Percentiles rank a stretch among this genome's conserved stretches.
These are phyloP conservation scores for Siniperca undulata DNA, from an alignment of 2,797 vertebrate genomes.

Conservation along the genomic window DNA sequence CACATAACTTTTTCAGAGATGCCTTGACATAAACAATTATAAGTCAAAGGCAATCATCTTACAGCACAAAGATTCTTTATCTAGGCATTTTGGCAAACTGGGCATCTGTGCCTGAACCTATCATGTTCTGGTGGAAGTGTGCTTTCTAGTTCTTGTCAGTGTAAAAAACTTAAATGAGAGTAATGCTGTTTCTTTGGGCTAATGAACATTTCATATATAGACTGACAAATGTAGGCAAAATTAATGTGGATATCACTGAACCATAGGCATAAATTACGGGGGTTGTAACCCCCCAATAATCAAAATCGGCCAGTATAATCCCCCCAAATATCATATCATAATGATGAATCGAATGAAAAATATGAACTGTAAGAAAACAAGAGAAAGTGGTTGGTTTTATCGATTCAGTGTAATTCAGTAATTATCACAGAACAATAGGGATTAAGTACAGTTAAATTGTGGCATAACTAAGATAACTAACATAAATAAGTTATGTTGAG, in stretches of 20 bases:
- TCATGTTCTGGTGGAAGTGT: not conserved
- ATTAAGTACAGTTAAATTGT: too few species aligned
- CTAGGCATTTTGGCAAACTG: not conserved
- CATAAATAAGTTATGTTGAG: too few species aligned
- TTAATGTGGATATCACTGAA: not conserved
- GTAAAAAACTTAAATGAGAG: not conserved
- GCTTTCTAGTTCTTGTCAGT: not conserved
- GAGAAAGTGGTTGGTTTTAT: too few species aligned
- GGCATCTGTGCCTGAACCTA: not conserved
- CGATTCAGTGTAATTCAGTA: too few species aligned
- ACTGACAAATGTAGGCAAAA: not conserved
- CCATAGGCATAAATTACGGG: too few species aligned
- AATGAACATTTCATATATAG: not conserved
- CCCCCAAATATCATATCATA: too few species aligned
- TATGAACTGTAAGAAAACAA: too few species aligned
- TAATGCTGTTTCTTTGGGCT: conserved; percentile 1
- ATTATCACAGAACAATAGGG: too few species aligned
- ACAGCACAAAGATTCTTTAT: not conserved
- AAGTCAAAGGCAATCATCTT: not conserved
- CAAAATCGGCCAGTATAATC: too few species aligned
- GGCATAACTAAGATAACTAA: too few species aligned
- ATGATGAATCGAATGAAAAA: too few species aligned
- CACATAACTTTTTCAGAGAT: not conserved
- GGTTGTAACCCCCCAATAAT: too few species aligned
- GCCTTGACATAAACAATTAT: not conserved